These are phyloP conservation scores for Drosophila affinis DNA, from an alignment of 2,888 invertebrate genomes.

Conservation along the genomic window DNA sequence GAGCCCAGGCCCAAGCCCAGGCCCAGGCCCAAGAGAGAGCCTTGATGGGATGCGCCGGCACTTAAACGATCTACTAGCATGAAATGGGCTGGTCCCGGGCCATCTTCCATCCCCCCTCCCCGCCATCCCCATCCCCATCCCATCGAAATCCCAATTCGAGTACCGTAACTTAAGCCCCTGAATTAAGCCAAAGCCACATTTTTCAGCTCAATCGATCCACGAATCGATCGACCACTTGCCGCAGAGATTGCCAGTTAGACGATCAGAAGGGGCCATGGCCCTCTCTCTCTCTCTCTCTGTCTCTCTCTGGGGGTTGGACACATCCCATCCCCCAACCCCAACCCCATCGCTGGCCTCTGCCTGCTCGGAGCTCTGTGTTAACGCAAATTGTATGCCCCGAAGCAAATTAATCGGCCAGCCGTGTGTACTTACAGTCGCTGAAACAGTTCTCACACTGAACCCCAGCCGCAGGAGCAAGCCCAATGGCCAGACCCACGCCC, in stretches of 20 bases:
- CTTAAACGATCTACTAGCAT: conserved; percentile 68
- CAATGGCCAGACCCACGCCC: no score
- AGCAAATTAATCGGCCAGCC: neutral
- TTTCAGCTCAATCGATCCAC: neutral
- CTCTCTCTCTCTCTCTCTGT: neutral
- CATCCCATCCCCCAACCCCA: neutral
- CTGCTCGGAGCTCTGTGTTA: conserved; percentile 14
- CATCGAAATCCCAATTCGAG: conserved; percentile 56
- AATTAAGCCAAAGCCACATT: conserved; percentile 41
- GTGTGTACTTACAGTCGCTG: neutral
- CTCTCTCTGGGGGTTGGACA: neutral
- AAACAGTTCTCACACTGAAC: conserved; percentile 1
- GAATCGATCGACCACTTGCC: neutral
- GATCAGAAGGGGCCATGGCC: neutral
- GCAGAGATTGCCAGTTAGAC: neutral
- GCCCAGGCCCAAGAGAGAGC: neutral
- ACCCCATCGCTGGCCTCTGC: neutral
- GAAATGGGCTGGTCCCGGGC: conserved; percentile 45
- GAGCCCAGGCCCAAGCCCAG: conserved; percentile 22
- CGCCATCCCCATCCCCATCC: neutral
- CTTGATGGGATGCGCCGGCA: conserved; percentile 39
- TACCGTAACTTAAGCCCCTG: conserved; percentile 67
- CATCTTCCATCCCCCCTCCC: conserved; percentile 23
- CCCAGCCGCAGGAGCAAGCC: neutral
- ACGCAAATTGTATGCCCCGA: conserved; percentile 18